Evolutionary conservation across 2,797 vertebrate genomes (phyloP).

Genomic region (Lateolabrax maculatus): DNA sequence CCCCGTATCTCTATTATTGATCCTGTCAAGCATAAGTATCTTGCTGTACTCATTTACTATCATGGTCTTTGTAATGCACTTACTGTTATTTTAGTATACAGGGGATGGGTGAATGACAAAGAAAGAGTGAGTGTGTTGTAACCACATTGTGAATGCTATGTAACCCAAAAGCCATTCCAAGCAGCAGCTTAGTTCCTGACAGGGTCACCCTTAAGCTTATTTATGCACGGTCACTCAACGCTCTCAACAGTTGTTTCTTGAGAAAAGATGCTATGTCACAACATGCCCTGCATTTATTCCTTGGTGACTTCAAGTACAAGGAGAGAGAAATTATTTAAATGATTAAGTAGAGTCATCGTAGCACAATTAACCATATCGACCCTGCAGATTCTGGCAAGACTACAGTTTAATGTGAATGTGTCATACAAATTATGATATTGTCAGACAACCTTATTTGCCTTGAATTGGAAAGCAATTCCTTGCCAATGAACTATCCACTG

Average conservation of each 20-base stretch:
- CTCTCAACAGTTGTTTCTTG: constrained; percentile 25
- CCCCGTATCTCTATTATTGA: constrained; percentile 27
- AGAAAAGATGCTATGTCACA: constrained; percentile 5
- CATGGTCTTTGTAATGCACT: background rate
- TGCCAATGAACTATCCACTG: background rate
- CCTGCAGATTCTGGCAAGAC: background rate
- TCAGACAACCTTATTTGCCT: background rate
- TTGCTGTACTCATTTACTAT: background rate
- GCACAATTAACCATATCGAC: constrained; percentile 11
- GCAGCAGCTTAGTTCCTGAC: constrained; percentile 21
- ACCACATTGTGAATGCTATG: constrained; percentile 23
- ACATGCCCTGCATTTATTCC: background rate
- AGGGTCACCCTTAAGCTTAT: constrained; percentile 39
- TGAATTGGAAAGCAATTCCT: background rate
- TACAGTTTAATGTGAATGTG: constrained; percentile 1
- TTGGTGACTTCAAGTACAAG: too few species aligned
- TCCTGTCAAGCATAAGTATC: constrained; percentile 6
- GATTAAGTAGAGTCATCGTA: background rate
- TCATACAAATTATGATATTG: background rate
- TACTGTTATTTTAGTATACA: background rate
- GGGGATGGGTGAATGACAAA: constrained; percentile 1
- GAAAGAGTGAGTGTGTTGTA: constrained; percentile 12
- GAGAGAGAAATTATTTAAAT: background rate
- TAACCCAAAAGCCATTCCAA: constrained; percentile 30
- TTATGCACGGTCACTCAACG: constrained; percentile 40